Evolutionary conservation across 2,888 invertebrate genomes (phyloP).

Genomic region (Drosophila greeni): DNA sequence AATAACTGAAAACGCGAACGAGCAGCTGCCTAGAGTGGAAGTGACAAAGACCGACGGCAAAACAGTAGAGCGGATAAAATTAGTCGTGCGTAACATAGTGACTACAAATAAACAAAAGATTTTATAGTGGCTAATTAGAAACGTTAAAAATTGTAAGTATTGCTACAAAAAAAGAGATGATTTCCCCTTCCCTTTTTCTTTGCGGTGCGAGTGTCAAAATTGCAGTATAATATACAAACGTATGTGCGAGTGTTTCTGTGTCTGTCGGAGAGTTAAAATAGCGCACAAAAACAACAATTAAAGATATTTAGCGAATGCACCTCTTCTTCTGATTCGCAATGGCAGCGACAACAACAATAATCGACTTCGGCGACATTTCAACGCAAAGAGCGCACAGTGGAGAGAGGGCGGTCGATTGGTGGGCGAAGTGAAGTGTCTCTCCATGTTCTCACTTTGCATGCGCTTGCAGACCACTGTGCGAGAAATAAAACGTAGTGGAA

Average conservation of each 20-base stretch:
- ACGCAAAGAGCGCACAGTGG: constrained; percentile 57
- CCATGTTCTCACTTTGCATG: neutral
- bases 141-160: constrained; percentile 22
- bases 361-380: constrained; percentile 57
- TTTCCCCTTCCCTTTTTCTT: constrained; percentile 7
- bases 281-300: constrained; percentile 48
- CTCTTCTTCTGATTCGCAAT: constrained; percentile 29
- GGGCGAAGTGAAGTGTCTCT: neutral
- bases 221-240: constrained; percentile 22
- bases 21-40: constrained; percentile 21
- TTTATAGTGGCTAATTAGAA: neutral
- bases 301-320: constrained; percentile 58
- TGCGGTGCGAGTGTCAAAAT: constrained; percentile 33
- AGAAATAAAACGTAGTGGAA: constrained; percentile 56
- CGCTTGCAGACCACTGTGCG: constrained; percentile 44
- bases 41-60: constrained; percentile 61
- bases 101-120: constrained; percentile 53
- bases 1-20: constrained; percentile 5
- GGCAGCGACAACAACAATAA: constrained; percentile 23
- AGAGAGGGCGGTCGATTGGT: constrained; percentile 10
- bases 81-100: constrained; percentile 49
- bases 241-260: constrained; percentile 16
- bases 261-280: constrained; percentile 34
- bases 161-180: constrained; percentile 9
- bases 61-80: constrained; percentile 30